Conservation (phyloP, 2,113 vertebrate species). For the Aphyosemion australe region DNA sequence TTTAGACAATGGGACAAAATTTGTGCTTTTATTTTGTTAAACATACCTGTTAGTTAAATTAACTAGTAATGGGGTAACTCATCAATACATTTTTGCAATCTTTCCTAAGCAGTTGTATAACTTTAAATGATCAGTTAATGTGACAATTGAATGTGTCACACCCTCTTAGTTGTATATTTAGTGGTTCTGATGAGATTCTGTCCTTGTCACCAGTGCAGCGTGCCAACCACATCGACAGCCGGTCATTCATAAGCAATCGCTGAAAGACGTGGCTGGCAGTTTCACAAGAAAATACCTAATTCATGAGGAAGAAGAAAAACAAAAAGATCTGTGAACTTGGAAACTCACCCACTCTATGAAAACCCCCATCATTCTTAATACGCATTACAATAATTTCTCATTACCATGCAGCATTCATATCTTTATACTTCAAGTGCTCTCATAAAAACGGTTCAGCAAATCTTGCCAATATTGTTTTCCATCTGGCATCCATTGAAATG, state of each 20-base stretch:
- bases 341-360: constrained; percentile 31
- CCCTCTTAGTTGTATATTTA: background rate
- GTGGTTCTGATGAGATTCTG: constrained; percentile 12
- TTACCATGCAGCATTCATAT: constrained; percentile 51
- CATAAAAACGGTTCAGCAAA: constrained; percentile 57
- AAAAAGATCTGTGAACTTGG: constrained; percentile 23
- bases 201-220: constrained; percentile 12
- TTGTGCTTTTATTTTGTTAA: background rate
- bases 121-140: background rate
- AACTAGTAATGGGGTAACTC: too few species aligned
- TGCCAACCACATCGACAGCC: constrained; percentile 24
- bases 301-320: constrained; percentile 12
- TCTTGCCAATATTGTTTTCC: constrained; percentile 64
- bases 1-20: too few species aligned
- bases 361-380: constrained; percentile 49
- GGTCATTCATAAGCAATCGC: constrained; percentile 34
- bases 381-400: constrained; percentile 39
- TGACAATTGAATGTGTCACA: background rate
- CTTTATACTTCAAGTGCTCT: constrained; percentile 42
- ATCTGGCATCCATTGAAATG: constrained; percentile 52
- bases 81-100: too few species aligned
- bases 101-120: background rate
- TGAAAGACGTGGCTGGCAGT: constrained; percentile 13
- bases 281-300: constrained; percentile 19
- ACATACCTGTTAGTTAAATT: too few species aligned